Percentiles rank a stretch among this genome's conserved stretches.
These are phyloP conservation scores for Mayetiola destructor DNA, from an alignment of 2,888 invertebrate genomes.

Conservation along the genomic window DNA sequence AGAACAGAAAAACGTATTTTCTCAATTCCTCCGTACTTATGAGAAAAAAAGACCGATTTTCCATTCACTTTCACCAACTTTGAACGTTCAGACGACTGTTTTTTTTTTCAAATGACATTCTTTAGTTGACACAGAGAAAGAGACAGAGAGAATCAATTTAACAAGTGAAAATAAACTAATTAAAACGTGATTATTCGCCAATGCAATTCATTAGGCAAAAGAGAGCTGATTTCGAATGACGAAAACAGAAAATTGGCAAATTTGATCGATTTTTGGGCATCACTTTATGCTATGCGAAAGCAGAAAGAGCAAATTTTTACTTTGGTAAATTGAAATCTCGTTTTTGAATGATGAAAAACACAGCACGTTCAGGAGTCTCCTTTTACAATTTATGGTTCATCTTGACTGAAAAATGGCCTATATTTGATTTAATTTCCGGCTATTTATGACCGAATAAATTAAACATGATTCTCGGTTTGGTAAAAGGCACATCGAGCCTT, in stretches of 20 bases:
- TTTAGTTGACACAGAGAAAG: background rate
- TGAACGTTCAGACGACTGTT: background rate
- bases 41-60: background rate
- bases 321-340: too few relatives aligned
- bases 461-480: too few relatives aligned
- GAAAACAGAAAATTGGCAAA: background rate
- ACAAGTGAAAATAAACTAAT: background rate
- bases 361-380: too few relatives aligned
- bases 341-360: too few relatives aligned
- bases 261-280: background rate
- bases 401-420: too few relatives aligned
- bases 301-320: too few relatives aligned
- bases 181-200: background rate
- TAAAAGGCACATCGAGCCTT: too few relatives aligned
- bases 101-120: background rate
- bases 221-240: background rate
- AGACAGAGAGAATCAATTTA: background rate
- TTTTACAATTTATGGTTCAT: too few relatives aligned
- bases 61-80: background rate
- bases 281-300: background rate
- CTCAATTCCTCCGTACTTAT: background rate
- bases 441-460: too few relatives aligned
- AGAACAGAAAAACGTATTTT: too few relatives aligned
- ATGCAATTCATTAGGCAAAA: background rate
- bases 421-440: too few relatives aligned